These are phyloP conservation scores for Brachyhypopomus occidentalis DNA, from an alignment of 2,113 vertebrate genomes.

Conservation along the genomic window DNA sequence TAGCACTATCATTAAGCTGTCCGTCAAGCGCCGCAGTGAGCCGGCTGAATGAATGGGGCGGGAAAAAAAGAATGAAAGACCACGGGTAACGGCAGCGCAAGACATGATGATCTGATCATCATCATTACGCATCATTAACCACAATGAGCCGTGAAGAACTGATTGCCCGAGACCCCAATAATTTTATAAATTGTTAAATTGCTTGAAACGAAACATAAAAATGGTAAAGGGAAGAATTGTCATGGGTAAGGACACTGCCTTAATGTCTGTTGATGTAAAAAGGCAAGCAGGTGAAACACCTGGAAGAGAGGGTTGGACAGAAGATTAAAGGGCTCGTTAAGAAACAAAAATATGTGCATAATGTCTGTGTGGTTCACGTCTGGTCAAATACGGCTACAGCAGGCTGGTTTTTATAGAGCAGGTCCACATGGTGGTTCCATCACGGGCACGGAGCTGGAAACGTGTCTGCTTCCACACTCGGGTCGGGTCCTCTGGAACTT, in stretches of 20 bases:
- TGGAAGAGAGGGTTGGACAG: neutral
- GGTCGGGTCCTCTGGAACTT: too few species aligned
- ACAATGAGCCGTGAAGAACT: neutral
- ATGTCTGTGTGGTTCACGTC: neutral
- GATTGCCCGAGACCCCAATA: conserved; percentile 2
- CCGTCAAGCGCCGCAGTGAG: conserved; percentile 44
- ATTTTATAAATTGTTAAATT: conserved; percentile 27
- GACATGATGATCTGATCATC: conserved; percentile 30
- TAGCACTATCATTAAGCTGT: conserved; percentile 62
- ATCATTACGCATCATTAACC: conserved; percentile 44
- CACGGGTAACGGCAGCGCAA: conserved; percentile 4
- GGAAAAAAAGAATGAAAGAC: conserved; percentile 1
- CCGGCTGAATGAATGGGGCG: conserved; percentile 40
- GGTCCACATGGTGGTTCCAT: conserved; percentile 1
- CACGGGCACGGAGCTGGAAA: conserved; percentile 6
- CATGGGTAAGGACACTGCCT: neutral
- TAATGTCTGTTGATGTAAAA: neutral
- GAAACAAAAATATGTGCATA: neutral
- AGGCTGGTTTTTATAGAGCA: neutral
- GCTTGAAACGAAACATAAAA: neutral
- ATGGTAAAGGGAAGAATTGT: neutral
- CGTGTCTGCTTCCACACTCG: neutral
- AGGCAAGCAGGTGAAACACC: neutral
- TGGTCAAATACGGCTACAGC: neutral
- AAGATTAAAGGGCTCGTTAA: neutral